Base-by-base conservation (phyloP, 2,113 vertebrate species). In the Trochalopteron elliotii region DNA sequence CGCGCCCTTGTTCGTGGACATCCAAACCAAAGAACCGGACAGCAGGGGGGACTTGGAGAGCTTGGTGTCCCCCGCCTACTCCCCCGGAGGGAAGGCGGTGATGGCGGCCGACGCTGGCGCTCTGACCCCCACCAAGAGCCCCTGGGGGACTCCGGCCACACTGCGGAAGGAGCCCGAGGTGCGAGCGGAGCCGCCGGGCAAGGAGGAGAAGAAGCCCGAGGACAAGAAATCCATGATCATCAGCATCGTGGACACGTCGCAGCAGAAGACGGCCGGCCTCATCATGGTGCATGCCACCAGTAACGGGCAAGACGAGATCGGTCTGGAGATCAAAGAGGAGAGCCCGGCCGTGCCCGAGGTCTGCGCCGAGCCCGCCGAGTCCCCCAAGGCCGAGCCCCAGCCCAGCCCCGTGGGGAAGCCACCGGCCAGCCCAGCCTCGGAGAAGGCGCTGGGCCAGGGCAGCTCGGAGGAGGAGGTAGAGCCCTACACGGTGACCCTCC, bases 181-280 rank as follows among this genome's bases (percentile, higher is more conserved):
- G 5, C 96, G 97, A 39, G 96, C 95, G 39, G 98, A 98, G 55
- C 93, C 96, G 10, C 98, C 94, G 3, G 77, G 81, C 63, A 98
- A 97, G 91, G 97, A 98, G 27, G 99, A 99, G 88, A 98, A 97
- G 68, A 99, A 98, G 7, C 89, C 96, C 1, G 99, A 99, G n/a
- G 99, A 99, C 94, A 99, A 99, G 97, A 99, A 99, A 96, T 99
- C 99, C 94, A 98, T 99, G 99, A 98, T 99, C 79, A 99, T 99
- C 84, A 99, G 99, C 56, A 99, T 99, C 59, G 96, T 99, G 98
- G 99, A 99, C 96, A 99, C 99, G 0, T 99, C 99, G 7, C 98
- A 99, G 97, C 99, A 99, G 98, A 99, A 99, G 90, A 99, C 99
- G 2, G 99, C 99, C 3, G 99, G 99, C 74, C 98, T 99, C 85